Percentiles rank a stretch among this genome's conserved stretches.
These are phyloP conservation scores for Neolamprologus longior DNA, from an alignment of 2,113 vertebrate genomes.

Conservation along the genomic window DNA sequence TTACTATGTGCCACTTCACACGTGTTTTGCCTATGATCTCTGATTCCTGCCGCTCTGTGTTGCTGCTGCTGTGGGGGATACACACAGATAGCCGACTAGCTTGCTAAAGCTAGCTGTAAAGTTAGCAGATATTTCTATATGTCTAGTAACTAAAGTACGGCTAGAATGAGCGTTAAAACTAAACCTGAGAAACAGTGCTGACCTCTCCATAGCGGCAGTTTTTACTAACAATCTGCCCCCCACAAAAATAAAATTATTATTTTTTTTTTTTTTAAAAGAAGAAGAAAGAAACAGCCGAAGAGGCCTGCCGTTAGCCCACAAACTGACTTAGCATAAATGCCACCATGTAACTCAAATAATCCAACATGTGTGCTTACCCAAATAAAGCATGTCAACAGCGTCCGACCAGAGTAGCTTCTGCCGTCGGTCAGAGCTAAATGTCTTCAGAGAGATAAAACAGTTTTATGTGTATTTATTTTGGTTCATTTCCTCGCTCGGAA, in stretches of 20 bases:
- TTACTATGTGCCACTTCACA: neutral
- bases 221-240: neutral
- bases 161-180: fast-evolving
- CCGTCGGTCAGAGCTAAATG: neutral
- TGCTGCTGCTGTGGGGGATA: neutral
- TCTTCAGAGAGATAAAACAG: neutral
- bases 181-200: fast-evolving
- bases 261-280: neutral
- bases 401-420: neutral
- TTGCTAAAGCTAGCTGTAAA: conserved; percentile 20
- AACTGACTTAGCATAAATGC: conserved; percentile 63
- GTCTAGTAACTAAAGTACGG: fast-evolving
- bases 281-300: neutral
- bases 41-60: neutral
- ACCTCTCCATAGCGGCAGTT: no score
- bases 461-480: conserved; percentile 29
- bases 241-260: neutral
- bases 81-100: neutral
- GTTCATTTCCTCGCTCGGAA: conserved; percentile 22
- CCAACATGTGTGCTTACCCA: conserved; percentile 33
- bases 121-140: neutral
- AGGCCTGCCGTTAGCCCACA: conserved; percentile 37
- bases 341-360: neutral
- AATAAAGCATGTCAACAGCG: conserved; percentile 51
- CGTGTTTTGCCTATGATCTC: neutral